Percentiles rank a stretch among this genome's conserved stretches.
Evolutionary conservation across 2,797 vertebrate genomes (phyloP).

Genomic region (Leptatherina wallacei): DNA sequence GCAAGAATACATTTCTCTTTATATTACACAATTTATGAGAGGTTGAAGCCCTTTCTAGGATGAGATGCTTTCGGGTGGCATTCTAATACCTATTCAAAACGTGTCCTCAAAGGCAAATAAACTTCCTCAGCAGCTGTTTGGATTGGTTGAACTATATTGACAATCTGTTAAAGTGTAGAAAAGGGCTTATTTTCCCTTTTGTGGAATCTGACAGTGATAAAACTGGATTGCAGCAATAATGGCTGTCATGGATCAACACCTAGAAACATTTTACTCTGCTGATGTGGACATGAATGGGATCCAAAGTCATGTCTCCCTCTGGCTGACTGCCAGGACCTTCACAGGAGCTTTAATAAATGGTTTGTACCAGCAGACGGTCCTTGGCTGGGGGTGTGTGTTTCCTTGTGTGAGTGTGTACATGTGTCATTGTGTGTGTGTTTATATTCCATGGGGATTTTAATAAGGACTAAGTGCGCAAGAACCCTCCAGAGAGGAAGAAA

Average conservation of each 20-base stretch:
- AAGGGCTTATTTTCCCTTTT: slow-evolving; percentile 75
- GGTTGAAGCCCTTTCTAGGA: slow-evolving; percentile 34
- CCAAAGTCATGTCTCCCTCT: slow-evolving; percentile 81
- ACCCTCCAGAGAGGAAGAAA: slow-evolving; percentile 72
- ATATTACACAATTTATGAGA: slow-evolving; percentile 17
- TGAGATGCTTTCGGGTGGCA: slow-evolving; percentile 39
- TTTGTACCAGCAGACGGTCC: slow-evolving; percentile 80
- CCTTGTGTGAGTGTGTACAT: slow-evolving; percentile 37
- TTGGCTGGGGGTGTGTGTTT: slow-evolving; percentile 61
- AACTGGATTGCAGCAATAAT: slow-evolving; percentile 83
- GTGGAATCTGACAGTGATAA: slow-evolving; percentile 82
- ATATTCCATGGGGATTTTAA: slow-evolving; percentile 80
- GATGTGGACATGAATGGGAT: slow-evolving; percentile 82
- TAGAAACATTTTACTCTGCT: slow-evolving; percentile 83
- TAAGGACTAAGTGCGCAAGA: slow-evolving; percentile 78
- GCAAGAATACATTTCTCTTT: slow-evolving; percentile 33
- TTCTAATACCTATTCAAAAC: slow-evolving; percentile 64
- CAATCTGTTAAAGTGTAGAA: slow-evolving; percentile 73
- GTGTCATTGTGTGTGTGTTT: slow-evolving; percentile 70
- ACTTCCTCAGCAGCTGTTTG: slow-evolving; percentile 65
- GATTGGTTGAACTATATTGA: slow-evolving; percentile 73
- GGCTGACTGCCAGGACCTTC: slow-evolving; percentile 84
- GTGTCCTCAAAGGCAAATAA: slow-evolving; percentile 68
- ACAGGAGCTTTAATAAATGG: slow-evolving; percentile 83
- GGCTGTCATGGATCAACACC: slow-evolving; percentile 83